phyloP scores from a whole-genome alignment of 2,113 vertebrate genomes.

The Tachysurus fulvidraco region DNA sequence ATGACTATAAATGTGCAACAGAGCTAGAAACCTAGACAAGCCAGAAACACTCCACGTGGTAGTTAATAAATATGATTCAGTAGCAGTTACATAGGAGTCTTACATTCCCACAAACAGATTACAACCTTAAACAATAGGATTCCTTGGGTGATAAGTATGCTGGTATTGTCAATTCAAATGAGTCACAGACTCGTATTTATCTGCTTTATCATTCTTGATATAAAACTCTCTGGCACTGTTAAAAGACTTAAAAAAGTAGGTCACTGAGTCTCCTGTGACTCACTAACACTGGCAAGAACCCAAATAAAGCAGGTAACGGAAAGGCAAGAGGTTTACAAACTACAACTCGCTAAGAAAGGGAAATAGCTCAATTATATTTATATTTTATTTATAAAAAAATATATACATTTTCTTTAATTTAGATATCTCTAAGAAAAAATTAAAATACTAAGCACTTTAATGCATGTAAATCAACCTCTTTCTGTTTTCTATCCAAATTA shows the following conservation, averaged over 20 bases:
- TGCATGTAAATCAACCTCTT: no score
- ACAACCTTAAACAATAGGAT: conserved; percentile 17
- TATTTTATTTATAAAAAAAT: neutral
- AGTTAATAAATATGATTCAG: neutral
- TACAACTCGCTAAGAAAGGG: conserved; percentile 53
- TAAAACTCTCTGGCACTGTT: conserved; percentile 68
- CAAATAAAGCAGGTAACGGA: conserved; percentile 70
- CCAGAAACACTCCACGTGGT: neutral
- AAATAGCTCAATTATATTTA: conserved; percentile 46
- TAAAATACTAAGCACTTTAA: neutral
- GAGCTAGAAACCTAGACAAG: neutral
- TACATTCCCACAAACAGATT: neutral
- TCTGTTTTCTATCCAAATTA: no score
- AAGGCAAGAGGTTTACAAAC: conserved; percentile 54
- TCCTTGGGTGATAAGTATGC: conserved; percentile 53
- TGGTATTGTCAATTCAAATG: conserved; percentile 54
- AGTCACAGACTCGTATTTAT: conserved; percentile 69
- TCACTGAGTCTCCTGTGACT: conserved; percentile 76
- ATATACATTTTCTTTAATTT: neutral
- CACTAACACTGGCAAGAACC: conserved; percentile 72
- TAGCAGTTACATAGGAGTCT: neutral
- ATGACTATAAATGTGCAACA: neutral
- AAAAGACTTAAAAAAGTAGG: conserved; percentile 73
- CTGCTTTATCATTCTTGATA: conserved; percentile 65
- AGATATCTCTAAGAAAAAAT: neutral